Conservation (phyloP, 2,888 invertebrate species). For the Drosophila formosana region DNA sequence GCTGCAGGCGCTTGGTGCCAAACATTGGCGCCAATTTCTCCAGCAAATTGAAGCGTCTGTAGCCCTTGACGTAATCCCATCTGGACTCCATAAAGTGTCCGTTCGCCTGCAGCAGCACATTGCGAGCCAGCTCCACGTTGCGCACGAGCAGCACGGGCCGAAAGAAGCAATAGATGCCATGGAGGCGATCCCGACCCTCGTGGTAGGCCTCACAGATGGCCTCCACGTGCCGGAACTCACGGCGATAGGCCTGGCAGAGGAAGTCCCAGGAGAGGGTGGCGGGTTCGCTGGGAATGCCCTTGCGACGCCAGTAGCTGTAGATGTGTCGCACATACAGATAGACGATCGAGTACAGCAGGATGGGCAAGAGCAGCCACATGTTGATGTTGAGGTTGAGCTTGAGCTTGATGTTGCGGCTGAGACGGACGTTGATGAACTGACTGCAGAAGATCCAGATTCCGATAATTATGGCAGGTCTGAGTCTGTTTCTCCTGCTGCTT, state of each 20-base stretch:
- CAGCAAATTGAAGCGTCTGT: constrained; percentile 88
- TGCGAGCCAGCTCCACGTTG: constrained; percentile 88
- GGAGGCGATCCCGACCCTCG: constrained; percentile 82
- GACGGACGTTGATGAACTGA: constrained; percentile 56
- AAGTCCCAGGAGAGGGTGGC: constrained; percentile 66
- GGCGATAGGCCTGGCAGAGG: constrained; percentile 67
- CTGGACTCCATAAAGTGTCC: constrained; percentile 88
- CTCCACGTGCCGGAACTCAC: constrained; percentile 78
- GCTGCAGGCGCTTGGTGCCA: constrained; percentile 88
- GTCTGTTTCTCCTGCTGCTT: constrained; percentile 1
- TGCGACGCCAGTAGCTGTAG: constrained; percentile 81
- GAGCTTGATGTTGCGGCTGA: constrained; percentile 56
- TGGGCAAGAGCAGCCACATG: constrained; percentile 82
- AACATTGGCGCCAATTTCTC: constrained; percentile 89
- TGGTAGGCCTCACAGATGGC: constrained; percentile 76
- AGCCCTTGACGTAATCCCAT: constrained; percentile 86
- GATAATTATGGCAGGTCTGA: constrained; percentile 72
- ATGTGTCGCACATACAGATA: constrained; percentile 78
- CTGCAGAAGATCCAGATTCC: constrained; percentile 32
- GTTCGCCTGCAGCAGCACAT: constrained; percentile 88
- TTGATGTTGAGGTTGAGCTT: constrained; percentile 22
- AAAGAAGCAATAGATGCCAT: constrained; percentile 89
- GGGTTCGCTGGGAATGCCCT: constrained; percentile 78
- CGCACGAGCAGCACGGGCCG: constrained; percentile 88
- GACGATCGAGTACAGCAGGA: constrained; percentile 68